Conservation (phyloP, 2,888 invertebrate genomes). For the Leucoma salicis region DNA sequence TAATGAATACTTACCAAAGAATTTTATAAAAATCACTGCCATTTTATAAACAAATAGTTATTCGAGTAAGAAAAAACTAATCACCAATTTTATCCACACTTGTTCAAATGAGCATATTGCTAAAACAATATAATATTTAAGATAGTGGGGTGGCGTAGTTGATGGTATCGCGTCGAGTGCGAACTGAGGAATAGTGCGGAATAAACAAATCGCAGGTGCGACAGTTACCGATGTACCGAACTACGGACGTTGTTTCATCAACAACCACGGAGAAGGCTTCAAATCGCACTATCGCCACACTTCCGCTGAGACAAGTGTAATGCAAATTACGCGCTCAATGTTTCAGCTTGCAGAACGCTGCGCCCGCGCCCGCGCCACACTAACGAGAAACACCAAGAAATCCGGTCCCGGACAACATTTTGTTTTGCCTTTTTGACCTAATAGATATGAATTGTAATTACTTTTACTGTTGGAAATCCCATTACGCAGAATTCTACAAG, state of each 20-base stretch:
- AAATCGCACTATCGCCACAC: slow-evolving; percentile 26
- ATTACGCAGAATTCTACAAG: neutral
- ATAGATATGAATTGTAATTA: neutral
- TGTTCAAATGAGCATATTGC: slow-evolving; percentile 31
- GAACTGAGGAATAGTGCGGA: slow-evolving; percentile 26
- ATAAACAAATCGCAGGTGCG: slow-evolving; percentile 22
- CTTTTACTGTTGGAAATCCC: neutral
- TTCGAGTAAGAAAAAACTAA: slow-evolving; percentile 13
- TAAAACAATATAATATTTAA: slow-evolving; percentile 13
- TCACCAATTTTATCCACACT: slow-evolving; percentile 32
- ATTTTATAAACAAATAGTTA: slow-evolving; percentile 39
- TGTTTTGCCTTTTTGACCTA: neutral
- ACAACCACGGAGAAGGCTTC: slow-evolving; percentile 36
- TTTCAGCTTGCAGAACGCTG: neutral
- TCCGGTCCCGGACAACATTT: neutral
- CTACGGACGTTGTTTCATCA: slow-evolving; percentile 42
- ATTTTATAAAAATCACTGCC: slow-evolving; percentile 65
- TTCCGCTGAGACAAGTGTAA: slow-evolving; percentile 27
- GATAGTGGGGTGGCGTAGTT: slow-evolving; percentile 8
- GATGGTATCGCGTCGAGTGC: slow-evolving; percentile 37
- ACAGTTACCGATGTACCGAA: slow-evolving; percentile 13
- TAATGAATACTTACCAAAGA: slow-evolving; percentile 57
- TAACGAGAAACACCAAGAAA: neutral
- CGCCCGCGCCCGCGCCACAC: neutral
- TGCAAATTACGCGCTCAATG: slow-evolving; percentile 9